Evolutionary conservation across 1,140 invertebrate genomes (phyloP).

Genomic region (Anoplolepis gracilipes): DNA sequence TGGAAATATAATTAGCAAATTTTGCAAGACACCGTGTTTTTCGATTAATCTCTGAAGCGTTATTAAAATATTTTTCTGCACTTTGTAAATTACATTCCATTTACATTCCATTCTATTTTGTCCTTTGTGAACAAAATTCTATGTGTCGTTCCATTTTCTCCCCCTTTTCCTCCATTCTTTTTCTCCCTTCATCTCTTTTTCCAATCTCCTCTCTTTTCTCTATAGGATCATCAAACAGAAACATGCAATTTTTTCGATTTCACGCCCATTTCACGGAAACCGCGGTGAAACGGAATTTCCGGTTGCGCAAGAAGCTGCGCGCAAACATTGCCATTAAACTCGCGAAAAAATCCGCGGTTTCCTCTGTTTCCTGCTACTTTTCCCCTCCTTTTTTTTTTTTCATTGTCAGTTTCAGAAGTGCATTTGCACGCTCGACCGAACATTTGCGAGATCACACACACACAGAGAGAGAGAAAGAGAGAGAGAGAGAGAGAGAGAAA

Average conservation of each 20-base stretch:
- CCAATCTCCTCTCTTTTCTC: not conserved
- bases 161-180: not conserved
- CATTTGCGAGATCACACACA: conserved; percentile 32
- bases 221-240: conserved; percentile 39
- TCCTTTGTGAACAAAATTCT: not conserved
- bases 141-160: not conserved
- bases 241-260: conserved; percentile 54
- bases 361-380: not conserved
- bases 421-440: conserved; percentile 45
- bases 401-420: not conserved
- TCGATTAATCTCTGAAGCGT: too few relatives aligned
- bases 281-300: conserved; percentile 55
- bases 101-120: too few relatives aligned
- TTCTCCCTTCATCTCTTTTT: not conserved
- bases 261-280: conserved; percentile 51
- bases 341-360: conserved; percentile 1
- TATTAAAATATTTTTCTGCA: too few relatives aligned
- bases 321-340: conserved; percentile 53
- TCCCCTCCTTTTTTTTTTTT: too few relatives aligned
- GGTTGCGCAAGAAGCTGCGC: conserved; percentile 49
- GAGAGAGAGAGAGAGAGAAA: not conserved
- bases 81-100: not conserved
- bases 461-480: not conserved
- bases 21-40: not conserved
- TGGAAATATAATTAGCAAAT: not conserved